Evolutionary conservation across 2,888 invertebrate genomes (phyloP), one percentile per base, ranked within the genome.

Genomic region (Lasioglossum oenotherae): DNA sequence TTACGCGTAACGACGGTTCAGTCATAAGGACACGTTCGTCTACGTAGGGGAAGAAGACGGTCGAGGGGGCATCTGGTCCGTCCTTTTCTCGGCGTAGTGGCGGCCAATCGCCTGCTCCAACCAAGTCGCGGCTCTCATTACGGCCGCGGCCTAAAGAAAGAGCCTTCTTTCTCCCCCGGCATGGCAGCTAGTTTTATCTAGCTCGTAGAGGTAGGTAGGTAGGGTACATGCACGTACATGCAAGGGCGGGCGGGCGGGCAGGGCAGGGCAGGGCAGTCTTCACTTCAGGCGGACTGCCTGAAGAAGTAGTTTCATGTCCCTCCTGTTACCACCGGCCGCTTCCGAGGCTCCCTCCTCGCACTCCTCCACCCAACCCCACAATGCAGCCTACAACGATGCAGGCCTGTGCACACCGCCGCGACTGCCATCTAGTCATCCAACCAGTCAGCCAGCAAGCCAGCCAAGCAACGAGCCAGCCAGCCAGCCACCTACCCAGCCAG

Each of bases 371-470:
- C 53, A 4, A 0, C 35, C 82, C 85, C 82, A 90, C 88, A 90
- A 86, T 91, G 87, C 88, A 91, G 76, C 82, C 46, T 41, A 82
- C 85, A 87, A 89, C 86, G 88, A 91, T 89, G 89, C 89, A 89
- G 84, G 76, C 72, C 85, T 84, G 85, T 88, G 87, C 87, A 90
- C 77, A 82, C 82, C 80, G 86, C 87, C 88, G 88, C 88, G 87
- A 91, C 91, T 88, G 88, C 91, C 89, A 92, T 89, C 88, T 86
- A 90, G 87, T 92, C 87, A 91, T 90, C 81, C 85, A 85, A 89
- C 89, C 90, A 92, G 87, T 76, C 85, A 90, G 83, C 87, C 84
- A 87, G 86, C 75, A 67, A 88, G 49, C 81, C 84, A 89, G 46
- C 86, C 76, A 87, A 88, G 85, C 84, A 84, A 75, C 86, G 80